These are phyloP conservation scores for Poecilia wingei DNA, from an alignment of 2,797 vertebrate species.

Conservation along the genomic window DNA sequence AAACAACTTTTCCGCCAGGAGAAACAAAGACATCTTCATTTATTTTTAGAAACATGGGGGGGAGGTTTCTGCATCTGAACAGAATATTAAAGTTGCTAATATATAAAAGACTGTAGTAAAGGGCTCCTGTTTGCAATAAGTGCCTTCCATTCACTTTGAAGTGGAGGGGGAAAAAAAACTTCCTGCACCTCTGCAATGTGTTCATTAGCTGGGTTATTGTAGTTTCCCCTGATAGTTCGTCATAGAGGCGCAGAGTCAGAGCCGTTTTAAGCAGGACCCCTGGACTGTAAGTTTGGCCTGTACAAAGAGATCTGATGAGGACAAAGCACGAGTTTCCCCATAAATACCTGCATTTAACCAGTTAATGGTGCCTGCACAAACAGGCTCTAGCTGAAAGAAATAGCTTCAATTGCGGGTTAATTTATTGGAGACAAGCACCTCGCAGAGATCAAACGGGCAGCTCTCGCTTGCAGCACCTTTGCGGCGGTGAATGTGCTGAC, in stretches of 20 bases:
- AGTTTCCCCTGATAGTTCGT: conserved; percentile 73
- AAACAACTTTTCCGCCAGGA: conserved; percentile 4
- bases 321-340: conserved; percentile 72
- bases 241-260: conserved; percentile 63
- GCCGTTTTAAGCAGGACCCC: conserved; percentile 68
- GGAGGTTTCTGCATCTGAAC: conserved; percentile 48
- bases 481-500: conserved; percentile 79
- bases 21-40: conserved; percentile 5
- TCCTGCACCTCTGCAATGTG: conserved; percentile 64
- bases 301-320: conserved; percentile 72
- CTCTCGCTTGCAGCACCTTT: conserved; percentile 77
- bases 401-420: conserved; percentile 76
- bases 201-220: conserved; percentile 76
- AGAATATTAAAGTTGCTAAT: conserved; percentile 57
- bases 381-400: conserved; percentile 76
- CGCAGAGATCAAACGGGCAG: conserved; percentile 79
- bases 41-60: conserved; percentile 31
- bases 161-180: conserved; percentile 55
- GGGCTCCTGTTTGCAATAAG: conserved; percentile 78
- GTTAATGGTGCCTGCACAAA: conserved; percentile 80
- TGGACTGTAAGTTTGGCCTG: conserved; percentile 65
- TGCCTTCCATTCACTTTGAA: conserved; percentile 78
- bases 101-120: conserved; percentile 41
- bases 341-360: conserved; percentile 78
- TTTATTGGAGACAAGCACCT: conserved; percentile 80